Evolutionary conservation across 2,888 invertebrate species (phyloP).

Genomic region (Drosophila picticornis): DNA sequence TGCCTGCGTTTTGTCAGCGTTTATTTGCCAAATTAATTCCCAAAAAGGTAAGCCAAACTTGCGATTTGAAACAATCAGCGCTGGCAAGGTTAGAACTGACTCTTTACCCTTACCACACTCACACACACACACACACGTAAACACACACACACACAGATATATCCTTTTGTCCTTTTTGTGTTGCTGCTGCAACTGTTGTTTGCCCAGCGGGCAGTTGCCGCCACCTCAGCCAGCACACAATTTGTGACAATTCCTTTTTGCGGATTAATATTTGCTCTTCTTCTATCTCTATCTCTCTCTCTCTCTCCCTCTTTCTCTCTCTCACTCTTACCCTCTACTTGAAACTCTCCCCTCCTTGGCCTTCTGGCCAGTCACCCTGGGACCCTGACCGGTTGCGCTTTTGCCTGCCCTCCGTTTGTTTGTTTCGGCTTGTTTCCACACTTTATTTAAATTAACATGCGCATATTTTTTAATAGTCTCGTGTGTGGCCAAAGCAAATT

Average conservation of each 20-base stretch:
- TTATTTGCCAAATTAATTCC: conserved; percentile 81
- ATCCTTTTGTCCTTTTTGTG: conserved; percentile 65
- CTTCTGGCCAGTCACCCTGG: conserved; percentile 24
- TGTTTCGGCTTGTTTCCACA: conserved; percentile 59
- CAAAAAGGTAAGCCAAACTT: conserved; percentile 81
- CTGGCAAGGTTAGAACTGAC: conserved; percentile 41
- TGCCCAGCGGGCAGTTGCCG: conserved; percentile 63
- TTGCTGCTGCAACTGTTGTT: conserved; percentile 71
- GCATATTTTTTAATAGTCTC: conserved; percentile 69
- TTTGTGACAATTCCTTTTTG: conserved; percentile 82
- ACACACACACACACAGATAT: conserved; percentile 30
- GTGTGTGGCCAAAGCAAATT: conserved; percentile 22
- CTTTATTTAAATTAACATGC: conserved; percentile 76
- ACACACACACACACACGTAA: conserved; percentile 7
- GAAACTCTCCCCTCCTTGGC: background rate
- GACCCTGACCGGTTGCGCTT: conserved; percentile 72
- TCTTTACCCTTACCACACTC: conserved; percentile 5
- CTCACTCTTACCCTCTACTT: background rate
- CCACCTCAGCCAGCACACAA: conserved; percentile 65
- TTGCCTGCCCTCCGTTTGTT: conserved; percentile 52
- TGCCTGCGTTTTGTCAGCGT: conserved; percentile 77
- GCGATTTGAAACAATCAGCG: conserved; percentile 82
- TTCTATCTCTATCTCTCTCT: conserved; percentile 14
- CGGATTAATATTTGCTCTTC: conserved; percentile 79
- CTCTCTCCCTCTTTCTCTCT: conserved; percentile 5